These are phyloP conservation scores for Idaea aversata DNA, from an alignment of 2,888 invertebrate species.

Conservation along the genomic window DNA sequence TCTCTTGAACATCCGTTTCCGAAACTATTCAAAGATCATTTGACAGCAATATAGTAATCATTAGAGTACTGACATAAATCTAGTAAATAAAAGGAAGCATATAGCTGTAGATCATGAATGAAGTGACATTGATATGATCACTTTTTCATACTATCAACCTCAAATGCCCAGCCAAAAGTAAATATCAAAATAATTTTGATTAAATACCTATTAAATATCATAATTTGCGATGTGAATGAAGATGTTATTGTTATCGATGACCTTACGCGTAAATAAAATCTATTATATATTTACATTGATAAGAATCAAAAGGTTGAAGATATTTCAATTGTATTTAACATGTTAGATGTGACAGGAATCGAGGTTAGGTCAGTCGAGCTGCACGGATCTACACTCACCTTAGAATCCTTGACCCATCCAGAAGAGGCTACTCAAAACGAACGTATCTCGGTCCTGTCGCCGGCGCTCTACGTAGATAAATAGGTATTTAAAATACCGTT, in stretches of 20 bases:
- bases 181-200: neutral
- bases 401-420: constrained; percentile 78
- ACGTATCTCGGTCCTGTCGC: constrained; percentile 74
- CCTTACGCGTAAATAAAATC: neutral
- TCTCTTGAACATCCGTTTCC: neutral
- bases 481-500: constrained; percentile 79
- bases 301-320: constrained; percentile 25
- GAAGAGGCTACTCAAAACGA: constrained; percentile 75
- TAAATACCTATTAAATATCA: neutral
- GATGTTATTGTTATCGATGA: neutral
- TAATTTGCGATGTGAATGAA: neutral
- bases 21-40: neutral
- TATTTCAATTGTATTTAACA: constrained; percentile 57
- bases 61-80: neutral
- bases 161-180: no score
- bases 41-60: neutral
- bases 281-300: constrained; percentile 19
- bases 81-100: neutral
- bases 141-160: no score
- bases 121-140: neutral
- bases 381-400: constrained; percentile 73
- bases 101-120: neutral
- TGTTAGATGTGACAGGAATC: constrained; percentile 58
- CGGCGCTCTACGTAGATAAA: constrained; percentile 72
- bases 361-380: constrained; percentile 65